Evolutionary conservation across 1,140 invertebrate genomes (phyloP).

Genomic region (Nephila pilipes): DNA sequence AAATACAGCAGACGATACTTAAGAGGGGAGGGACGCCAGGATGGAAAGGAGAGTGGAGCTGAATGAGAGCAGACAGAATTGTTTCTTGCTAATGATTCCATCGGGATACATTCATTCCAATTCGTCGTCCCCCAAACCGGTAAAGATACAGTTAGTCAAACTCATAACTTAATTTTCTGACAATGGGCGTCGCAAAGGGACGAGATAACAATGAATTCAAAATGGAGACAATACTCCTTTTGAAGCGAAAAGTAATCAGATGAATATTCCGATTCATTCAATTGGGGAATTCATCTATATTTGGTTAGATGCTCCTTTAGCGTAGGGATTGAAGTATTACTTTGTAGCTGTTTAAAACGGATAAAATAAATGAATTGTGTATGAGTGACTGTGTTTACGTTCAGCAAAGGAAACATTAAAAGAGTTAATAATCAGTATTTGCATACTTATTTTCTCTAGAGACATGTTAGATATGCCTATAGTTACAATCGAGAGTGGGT

Average conservation of each 20-base stretch:
- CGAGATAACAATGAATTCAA: background rate
- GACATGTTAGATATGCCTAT: too few species aligned
- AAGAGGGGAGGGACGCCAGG: background rate
- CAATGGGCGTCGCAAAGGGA: background rate
- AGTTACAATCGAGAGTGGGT: too few species aligned
- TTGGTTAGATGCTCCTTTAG: too few species aligned
- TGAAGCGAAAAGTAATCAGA: background rate
- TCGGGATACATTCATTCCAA: background rate
- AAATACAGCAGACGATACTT: background rate
- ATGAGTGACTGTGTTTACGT: too few species aligned
- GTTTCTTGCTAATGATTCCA: background rate
- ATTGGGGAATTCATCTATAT: background rate
- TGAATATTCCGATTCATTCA: background rate
- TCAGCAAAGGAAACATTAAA: too few species aligned
- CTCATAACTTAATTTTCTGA: conserved; percentile 31
- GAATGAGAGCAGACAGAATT: background rate
- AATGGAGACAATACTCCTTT: background rate
- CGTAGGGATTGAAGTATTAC: too few species aligned
- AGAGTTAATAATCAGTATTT: too few species aligned
- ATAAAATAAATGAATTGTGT: too few species aligned
- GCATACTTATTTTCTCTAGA: too few species aligned
- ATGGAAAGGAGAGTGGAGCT: background rate
- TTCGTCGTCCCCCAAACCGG: background rate
- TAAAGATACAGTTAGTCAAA: background rate
- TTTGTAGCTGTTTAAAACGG: too few species aligned